A percentile compares a stretch with the other conserved stretches of the same genome.
Evolutionary conservation across 2,113 vertebrate species (phyloP).

Genomic region (Paralichthys olivaceus): DNA sequence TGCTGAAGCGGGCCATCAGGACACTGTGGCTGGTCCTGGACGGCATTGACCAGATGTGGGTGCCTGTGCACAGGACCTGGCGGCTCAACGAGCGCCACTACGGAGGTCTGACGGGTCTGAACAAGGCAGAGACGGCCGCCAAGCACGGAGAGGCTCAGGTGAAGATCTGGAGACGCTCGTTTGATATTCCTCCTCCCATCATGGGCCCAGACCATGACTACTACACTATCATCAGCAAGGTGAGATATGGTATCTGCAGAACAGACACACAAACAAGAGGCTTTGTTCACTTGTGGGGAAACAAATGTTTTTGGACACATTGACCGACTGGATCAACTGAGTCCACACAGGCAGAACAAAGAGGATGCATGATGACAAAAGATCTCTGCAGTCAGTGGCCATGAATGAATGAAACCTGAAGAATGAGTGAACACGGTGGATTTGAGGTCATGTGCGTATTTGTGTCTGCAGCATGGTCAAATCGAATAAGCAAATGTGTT

Average conservation of each 20-base stretch:
- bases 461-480: conserved; percentile 27
- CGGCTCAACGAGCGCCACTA: conserved; percentile 94
- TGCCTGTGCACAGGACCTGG: conserved; percentile 91
- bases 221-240: conserved; percentile 83
- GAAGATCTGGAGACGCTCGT: conserved; percentile 94
- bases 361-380: conserved; percentile 2
- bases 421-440: conserved; percentile 1
- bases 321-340: conserved; percentile 15
- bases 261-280: not conserved
- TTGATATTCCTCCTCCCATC: conserved; percentile 88
- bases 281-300: not conserved
- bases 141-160: conserved; percentile 94
- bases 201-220: conserved; percentile 89
- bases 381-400: not conserved
- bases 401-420: conserved; percentile 28
- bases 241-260: conserved; percentile 51
- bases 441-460: conserved; percentile 5
- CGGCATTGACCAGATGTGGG: conserved; percentile 92
- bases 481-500: conserved; percentile 6
- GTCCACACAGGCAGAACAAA: conserved; percentile 30
- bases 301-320: conserved; percentile 29
- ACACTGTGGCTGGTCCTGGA: conserved; percentile 93
- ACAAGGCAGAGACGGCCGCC: conserved; percentile 92
- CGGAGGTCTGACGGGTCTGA: conserved; percentile 90
- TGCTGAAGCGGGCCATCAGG: conserved; percentile 90